Percentiles rank a stretch among this genome's conserved stretches.
These are phyloP conservation scores for Gerosis bhagava DNA, from an alignment of 2,888 invertebrate genomes.

Conservation along the genomic window DNA sequence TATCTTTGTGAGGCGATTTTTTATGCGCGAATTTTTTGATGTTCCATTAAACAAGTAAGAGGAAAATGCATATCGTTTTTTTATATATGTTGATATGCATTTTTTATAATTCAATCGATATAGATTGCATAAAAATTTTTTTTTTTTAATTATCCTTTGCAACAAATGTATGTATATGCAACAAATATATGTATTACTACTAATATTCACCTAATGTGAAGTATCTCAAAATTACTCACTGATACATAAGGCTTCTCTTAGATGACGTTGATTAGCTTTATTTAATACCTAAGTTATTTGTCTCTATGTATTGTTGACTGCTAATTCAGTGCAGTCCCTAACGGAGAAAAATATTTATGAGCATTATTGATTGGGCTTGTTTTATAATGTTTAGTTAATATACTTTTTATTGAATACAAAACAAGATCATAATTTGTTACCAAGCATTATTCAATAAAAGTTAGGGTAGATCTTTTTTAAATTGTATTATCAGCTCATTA, in stretches of 20 bases:
- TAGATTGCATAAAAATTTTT: too few relatives aligned
- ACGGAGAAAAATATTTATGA: slow-evolving; percentile 42
- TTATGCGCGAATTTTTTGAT: too few relatives aligned
- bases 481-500: slow-evolving; percentile 82
- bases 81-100: too few relatives aligned
- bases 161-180: too few relatives aligned
- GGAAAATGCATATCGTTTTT: too few relatives aligned
- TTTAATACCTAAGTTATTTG: slow-evolving; percentile 75
- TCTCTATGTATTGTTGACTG: slow-evolving; percentile 54
- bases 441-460: slow-evolving; percentile 80
- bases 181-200: too few relatives aligned
- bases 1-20: too few relatives aligned
- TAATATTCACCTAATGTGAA: slow-evolving; percentile 39
- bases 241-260: slow-evolving; percentile 65
- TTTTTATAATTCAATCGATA: too few relatives aligned
- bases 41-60: too few relatives aligned
- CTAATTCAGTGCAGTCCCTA: slow-evolving; percentile 35
- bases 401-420: slow-evolving; percentile 76
- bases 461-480: slow-evolving; percentile 77
- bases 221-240: slow-evolving; percentile 54
- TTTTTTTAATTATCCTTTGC: too few relatives aligned
- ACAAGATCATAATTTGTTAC: slow-evolving; percentile 78
- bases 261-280: slow-evolving; percentile 70
- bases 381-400: slow-evolving; percentile 70
- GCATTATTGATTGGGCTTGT: slow-evolving; percentile 69